These are phyloP conservation scores for Pectinophora gossypiella DNA, from an alignment of 1,140 invertebrate genomes.

Conservation along the genomic window DNA sequence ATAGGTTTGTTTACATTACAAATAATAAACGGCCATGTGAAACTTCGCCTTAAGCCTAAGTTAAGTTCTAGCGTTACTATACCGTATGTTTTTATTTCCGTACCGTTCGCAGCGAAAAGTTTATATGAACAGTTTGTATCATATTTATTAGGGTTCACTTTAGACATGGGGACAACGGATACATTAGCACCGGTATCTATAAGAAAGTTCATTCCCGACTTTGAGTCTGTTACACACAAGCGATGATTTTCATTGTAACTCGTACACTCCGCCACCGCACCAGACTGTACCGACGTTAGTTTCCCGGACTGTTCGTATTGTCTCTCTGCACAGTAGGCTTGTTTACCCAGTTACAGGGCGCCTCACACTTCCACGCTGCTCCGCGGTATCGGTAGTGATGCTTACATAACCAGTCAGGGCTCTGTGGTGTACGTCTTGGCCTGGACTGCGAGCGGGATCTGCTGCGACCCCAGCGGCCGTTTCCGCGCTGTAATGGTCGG, in stretches of 20 bases:
- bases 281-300: neutral
- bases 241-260: neutral
- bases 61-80: neutral
- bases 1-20: constrained; percentile 26
- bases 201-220: neutral
- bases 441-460: neutral
- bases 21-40: constrained; percentile 23
- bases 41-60: constrained; percentile 13
- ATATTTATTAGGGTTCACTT: neutral
- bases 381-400: neutral
- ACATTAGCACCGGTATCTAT: constrained; percentile 3
- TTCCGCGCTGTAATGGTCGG: too few species aligned
- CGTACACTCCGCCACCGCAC: neutral
- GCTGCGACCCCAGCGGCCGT: too few species aligned
- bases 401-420: neutral
- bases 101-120: constrained; percentile 1
- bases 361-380: neutral
- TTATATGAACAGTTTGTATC: neutral
- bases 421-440: neutral
- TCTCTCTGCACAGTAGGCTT: too few species aligned
- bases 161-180: neutral
- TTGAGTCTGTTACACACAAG: neutral
- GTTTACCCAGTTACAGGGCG: neutral
- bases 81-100: neutral
- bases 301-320: neutral